Conservation (phyloP, 2,888 invertebrate genomes). For the Aplocera efformata region DNA sequence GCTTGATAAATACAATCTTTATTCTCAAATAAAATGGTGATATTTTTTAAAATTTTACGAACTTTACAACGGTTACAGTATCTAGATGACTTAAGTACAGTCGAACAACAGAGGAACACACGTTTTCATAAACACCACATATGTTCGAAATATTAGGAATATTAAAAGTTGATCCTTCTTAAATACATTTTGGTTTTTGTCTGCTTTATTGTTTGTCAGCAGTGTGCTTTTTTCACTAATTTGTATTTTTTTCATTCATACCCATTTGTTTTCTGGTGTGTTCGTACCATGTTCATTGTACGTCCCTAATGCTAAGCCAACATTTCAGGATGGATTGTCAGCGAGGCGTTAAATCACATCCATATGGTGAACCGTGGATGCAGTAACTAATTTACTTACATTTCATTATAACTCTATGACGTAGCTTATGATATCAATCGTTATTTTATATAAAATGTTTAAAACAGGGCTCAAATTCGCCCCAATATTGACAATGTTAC, state of each 20-base stretch:
- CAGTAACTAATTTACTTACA: conserved; percentile 24
- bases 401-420: neutral
- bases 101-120: no score
- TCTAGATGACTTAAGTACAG: no score
- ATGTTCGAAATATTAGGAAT: no score
- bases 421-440: conserved; percentile 3
- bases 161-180: no score
- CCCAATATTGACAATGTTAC: conserved; percentile 25
- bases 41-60: no score
- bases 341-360: conserved; percentile 50
- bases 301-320: conserved; percentile 20
- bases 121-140: no score
- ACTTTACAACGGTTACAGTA: no score
- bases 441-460: conserved; percentile 16
- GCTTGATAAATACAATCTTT: no score
- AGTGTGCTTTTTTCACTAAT: neutral
- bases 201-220: no score
- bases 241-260: neutral
- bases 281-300: conserved; percentile 1
- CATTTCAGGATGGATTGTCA: conserved; percentile 74
- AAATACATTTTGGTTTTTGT: no score
- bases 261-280: neutral
- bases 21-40: no score
- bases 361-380: conserved; percentile 44
- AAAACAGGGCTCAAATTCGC: conserved; percentile 26